Evolutionary conservation across 1,140 invertebrate genomes (phyloP).

Genomic region (Drosophila bocqueti): DNA sequence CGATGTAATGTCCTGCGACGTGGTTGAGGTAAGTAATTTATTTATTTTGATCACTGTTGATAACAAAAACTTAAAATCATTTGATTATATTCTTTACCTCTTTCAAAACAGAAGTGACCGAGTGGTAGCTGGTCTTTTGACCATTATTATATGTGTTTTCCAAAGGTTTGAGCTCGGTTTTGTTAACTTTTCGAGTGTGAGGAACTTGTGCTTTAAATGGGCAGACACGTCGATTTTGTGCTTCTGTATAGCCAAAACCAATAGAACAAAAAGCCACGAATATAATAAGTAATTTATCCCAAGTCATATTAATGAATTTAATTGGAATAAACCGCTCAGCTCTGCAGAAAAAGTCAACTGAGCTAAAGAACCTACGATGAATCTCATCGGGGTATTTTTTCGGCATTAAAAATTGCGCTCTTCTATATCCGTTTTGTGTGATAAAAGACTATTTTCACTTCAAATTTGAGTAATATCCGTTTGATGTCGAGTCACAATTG

Average conservation of each 20-base stretch:
- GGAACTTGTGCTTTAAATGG: background rate
- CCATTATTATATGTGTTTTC: background rate
- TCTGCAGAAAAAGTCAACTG: conserved; percentile 7
- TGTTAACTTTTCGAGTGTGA: background rate
- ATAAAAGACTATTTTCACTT: background rate
- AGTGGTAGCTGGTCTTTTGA: background rate
- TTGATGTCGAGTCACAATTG: no score
- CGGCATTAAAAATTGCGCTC: background rate
- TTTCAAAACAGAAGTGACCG: conserved; percentile 1
- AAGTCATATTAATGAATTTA: background rate
- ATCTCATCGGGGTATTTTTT: background rate
- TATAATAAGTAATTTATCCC: background rate
- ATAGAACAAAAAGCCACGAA: background rate
- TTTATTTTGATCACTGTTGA: background rate
- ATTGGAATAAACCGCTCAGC: conserved; percentile 2
- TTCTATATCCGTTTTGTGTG: background rate
- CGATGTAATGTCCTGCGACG: background rate
- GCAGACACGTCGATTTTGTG: background rate
- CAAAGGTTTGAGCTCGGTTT: background rate
- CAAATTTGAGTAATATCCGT: background rate
- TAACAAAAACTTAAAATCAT: background rate
- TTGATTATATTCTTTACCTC: background rate
- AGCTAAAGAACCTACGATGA: background rate
- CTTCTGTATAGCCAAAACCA: background rate
- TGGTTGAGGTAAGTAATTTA: background rate